These are phyloP conservation scores for Hetaerina titia DNA, from an alignment of 2,888 invertebrate genomes.

Conservation along the genomic window DNA sequence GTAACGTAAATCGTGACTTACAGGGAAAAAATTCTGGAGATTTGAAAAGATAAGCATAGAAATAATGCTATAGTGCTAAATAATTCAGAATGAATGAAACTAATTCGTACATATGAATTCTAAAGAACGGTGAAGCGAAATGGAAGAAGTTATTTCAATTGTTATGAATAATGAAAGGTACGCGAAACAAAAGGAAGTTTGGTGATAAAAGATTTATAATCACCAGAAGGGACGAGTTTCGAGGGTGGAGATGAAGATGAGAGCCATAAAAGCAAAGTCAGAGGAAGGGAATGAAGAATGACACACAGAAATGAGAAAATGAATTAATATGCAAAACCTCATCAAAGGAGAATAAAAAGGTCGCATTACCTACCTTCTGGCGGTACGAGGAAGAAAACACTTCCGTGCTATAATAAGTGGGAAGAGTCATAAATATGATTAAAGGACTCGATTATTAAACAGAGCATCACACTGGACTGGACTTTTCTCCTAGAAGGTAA, in stretches of 20 bases:
- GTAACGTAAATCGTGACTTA: background rate
- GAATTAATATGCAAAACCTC: conserved; percentile 66
- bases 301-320: conserved; percentile 32
- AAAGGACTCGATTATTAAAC: conserved; percentile 41
- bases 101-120: background rate
- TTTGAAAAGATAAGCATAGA: background rate
- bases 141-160: background rate
- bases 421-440: conserved; percentile 52
- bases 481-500: background rate
- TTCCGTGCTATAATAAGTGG: conserved; percentile 51
- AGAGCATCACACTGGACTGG: background rate
- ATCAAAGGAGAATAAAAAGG: conserved; percentile 58
- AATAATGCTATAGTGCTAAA: background rate
- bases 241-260: background rate
- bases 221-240: background rate
- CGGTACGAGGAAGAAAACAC: conserved; percentile 28
- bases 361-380: background rate
- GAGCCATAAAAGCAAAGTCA: background rate
- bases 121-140: background rate
- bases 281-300: background rate
- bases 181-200: background rate
- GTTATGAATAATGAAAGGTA: background rate
- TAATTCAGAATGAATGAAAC: background rate
- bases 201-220: conserved; percentile 29
- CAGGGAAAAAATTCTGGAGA: background rate